Evolutionary conservation across 2,888 invertebrate genomes (phyloP).

Genomic region (Chouioia cunea): DNA sequence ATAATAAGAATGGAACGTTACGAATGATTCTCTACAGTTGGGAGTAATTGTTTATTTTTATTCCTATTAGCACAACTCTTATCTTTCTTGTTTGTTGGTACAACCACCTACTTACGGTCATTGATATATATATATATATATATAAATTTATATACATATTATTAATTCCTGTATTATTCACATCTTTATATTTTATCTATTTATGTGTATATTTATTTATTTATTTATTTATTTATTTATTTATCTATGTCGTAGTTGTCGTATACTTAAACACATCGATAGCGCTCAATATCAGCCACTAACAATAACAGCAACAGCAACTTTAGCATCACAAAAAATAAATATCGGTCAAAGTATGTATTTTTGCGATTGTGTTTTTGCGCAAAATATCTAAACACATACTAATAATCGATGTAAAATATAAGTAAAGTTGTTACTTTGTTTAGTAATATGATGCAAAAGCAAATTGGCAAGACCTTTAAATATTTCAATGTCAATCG

Average conservation of each 20-base stretch:
- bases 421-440: no score
- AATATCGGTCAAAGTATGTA: slow-evolving; percentile 14
- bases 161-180: no score
- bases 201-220: slow-evolving; percentile 3
- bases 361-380: background rate
- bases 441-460: no score
- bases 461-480: no score
- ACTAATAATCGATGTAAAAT: no score
- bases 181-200: no score
- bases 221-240: slow-evolving; percentile 8
- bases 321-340: slow-evolving; percentile 51
- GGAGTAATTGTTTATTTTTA: no score
- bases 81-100: slow-evolving; percentile 28
- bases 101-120: slow-evolving; percentile 6
- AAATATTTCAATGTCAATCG: no score
- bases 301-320: slow-evolving; percentile 56
- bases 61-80: no score
- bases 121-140: background rate
- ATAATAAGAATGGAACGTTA: no score
- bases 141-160: slow-evolving; percentile 2
- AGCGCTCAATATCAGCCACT: slow-evolving; percentile 57
- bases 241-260: background rate
- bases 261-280: slow-evolving; percentile 49
- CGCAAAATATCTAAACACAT: no score
- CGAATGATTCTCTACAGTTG: no score